Evolutionary conservation across 2,113 vertebrate genomes (phyloP).

Genomic region (Cavia porcellus): DNA sequence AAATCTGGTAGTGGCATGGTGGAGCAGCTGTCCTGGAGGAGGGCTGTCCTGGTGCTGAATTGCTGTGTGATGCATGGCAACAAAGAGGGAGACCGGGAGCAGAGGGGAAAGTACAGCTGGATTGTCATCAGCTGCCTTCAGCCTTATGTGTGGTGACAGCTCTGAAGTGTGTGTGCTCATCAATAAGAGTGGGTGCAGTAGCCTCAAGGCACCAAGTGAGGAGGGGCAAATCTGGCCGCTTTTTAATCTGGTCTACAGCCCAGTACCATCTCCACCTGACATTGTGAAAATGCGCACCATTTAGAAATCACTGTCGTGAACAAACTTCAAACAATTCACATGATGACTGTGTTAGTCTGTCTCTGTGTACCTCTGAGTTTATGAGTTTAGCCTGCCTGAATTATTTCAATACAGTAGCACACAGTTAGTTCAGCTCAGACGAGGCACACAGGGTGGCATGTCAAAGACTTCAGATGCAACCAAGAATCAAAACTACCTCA

Average conservation of each 20-base stretch:
- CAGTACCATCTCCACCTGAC: background rate
- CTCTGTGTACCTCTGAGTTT: background rate
- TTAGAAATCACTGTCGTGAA: background rate
- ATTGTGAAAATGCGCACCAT: constrained; percentile 38
- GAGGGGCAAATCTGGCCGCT: background rate
- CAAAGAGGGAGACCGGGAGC: background rate
- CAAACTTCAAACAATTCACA: constrained; percentile 6
- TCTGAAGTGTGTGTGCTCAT: constrained; percentile 83
- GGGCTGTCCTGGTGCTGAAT: constrained; percentile 81
- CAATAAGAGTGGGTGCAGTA: constrained; percentile 72
- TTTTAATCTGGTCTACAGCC: background rate
- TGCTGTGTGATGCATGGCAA: constrained; percentile 28
- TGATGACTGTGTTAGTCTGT: background rate
- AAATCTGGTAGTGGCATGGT: constrained; percentile 74
- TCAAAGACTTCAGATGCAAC: background rate
- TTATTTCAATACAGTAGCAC: background rate
- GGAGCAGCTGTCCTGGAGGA: constrained; percentile 59
- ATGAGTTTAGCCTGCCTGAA: background rate
- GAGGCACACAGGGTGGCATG: background rate
- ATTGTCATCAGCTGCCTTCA: constrained; percentile 79
- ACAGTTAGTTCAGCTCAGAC: no score
- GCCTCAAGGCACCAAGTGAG: constrained; percentile 24
- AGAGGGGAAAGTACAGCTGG: constrained; percentile 79
- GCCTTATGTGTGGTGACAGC: constrained; percentile 76
- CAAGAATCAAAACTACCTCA: background rate